phyloP scores from a whole-genome alignment of 1,140 invertebrate genomes.

The Drosophila lacteicornis region DNA sequence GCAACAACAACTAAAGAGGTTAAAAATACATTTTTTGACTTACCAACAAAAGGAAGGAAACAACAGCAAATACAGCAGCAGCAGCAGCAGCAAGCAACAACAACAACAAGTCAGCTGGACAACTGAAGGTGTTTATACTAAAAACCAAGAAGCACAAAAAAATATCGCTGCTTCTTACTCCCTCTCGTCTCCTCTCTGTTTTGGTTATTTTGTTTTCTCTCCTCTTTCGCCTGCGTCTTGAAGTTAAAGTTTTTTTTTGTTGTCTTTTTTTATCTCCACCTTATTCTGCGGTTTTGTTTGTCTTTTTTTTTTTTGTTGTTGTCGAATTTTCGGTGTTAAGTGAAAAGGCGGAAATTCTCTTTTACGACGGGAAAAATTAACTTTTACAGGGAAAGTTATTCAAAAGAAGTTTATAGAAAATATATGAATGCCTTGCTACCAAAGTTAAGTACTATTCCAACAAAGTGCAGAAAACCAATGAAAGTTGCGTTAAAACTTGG shows the following conservation, averaged over 20 bases:
- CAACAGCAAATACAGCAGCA: slow-evolving; percentile 32
- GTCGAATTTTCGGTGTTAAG: slow-evolving; percentile 36
- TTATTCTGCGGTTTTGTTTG: slow-evolving; percentile 37
- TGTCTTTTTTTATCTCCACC: slow-evolving; percentile 1
- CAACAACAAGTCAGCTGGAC: slow-evolving; percentile 49
- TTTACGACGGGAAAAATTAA: slow-evolving; percentile 31
- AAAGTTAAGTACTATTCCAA: neutral
- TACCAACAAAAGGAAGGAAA: slow-evolving; percentile 32
- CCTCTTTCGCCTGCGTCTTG: slow-evolving; percentile 26
- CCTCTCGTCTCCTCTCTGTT: slow-evolving; percentile 26
- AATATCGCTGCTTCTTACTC: slow-evolving; percentile 20
- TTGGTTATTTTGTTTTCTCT: slow-evolving; percentile 43
- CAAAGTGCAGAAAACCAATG: neutral
- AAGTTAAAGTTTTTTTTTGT: slow-evolving; percentile 29
- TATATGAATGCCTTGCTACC: neutral
- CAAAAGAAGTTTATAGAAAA: slow-evolving; percentile 10
- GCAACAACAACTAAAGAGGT: slow-evolving; percentile 21
- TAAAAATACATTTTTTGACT: slow-evolving; percentile 56
- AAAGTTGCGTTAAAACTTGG: neutral
- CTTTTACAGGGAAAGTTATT: slow-evolving; percentile 40
- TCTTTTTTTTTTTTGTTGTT: slow-evolving; percentile 10
- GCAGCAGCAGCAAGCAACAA: slow-evolving; percentile 25
- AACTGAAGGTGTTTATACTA: slow-evolving; percentile 54
- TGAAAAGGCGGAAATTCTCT: slow-evolving; percentile 49
- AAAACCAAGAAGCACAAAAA: slow-evolving; percentile 18